Evolutionary conservation across 1,140 invertebrate species (phyloP), one percentile per base, ranked within the genome.

Genomic region (Euglossa dilemma): DNA sequence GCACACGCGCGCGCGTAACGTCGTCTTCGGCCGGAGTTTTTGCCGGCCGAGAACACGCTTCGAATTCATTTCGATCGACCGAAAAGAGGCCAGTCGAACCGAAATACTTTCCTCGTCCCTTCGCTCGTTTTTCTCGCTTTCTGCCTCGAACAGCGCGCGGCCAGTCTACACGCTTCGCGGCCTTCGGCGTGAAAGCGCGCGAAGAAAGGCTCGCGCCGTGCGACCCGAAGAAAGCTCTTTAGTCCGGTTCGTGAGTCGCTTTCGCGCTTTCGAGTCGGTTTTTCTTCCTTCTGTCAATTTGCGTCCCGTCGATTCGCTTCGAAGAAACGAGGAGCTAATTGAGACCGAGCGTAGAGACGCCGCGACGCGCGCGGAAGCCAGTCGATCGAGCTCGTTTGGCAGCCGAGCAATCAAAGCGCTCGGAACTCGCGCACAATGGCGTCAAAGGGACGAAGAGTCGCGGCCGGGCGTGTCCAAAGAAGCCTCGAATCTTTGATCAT

Each of bases 401-500:
- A 73, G 59, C 64, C 61, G 23, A 74, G 50, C 79, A 81, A 81
- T 81, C 79, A 67, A 81, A 81, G 79, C 50, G 54, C 43, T 74
- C 52, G 4, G 11, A 52, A 80, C 76, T 72, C 25, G 66, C 23
- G 14, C 64, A 66, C 50, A 20, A 66, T 54, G 57, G 61, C 76
- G 78, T 80, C 79, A 81, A 81, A 75, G 80, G 80, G 43, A 72
- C 9, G 78, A 72, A 59, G 61, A 66, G 61, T 67, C 43, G 61
- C 45, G 54, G 54, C 45, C 23, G 8, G 66, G n/a, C 20, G 52
- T 54, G 36, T 70, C 45, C 67, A 64, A 80, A 75, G 71, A 57
- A 75, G 72, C 61, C 43, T 54, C 25, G 77, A 36, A 81, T 81
- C 71, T 81, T 75, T 81, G 80, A 81, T 81, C 80, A 66, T 66